phyloP scores from a whole-genome alignment of 1,140 invertebrate species.

The Littorina saxatilis region DNA sequence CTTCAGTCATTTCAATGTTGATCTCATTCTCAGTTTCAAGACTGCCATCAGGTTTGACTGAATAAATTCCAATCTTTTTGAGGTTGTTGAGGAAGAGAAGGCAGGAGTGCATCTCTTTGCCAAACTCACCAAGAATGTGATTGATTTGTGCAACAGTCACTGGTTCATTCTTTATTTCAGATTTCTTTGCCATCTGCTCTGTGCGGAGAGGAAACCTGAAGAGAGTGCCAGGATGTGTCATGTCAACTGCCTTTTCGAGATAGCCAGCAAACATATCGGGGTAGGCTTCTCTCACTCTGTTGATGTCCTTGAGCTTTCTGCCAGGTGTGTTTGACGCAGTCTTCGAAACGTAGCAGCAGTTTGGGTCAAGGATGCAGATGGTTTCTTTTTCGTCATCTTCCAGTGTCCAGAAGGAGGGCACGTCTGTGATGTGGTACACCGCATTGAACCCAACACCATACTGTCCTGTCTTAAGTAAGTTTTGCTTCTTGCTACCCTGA shows the following conservation, averaged over 20 bases:
- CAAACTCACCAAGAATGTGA: conserved; percentile 1
- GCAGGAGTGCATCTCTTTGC: conserved; percentile 5
- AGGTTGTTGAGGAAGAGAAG: conserved; percentile 35
- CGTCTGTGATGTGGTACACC: conserved; percentile 72
- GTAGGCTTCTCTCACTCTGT: conserved; percentile 45
- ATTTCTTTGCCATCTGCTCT: conserved; percentile 50
- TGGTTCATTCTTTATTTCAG: conserved; percentile 46
- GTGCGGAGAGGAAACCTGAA: conserved; percentile 64
- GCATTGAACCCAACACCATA: conserved; percentile 72
- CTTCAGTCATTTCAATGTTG: background rate
- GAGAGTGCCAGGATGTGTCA: conserved; percentile 51
- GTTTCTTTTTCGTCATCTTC: conserved; percentile 53
- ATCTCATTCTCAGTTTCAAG: conserved; percentile 12
- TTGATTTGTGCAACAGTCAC: conserved; percentile 30
- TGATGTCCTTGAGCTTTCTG: conserved; percentile 42
- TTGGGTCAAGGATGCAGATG: conserved; percentile 70
- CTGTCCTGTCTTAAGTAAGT: conserved; percentile 65
- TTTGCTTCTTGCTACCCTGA: conserved; percentile 60
- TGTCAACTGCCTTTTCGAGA: conserved; percentile 44
- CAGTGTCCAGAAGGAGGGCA: conserved; percentile 66
- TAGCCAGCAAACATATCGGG: conserved; percentile 63
- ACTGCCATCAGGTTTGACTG: conserved; percentile 15
- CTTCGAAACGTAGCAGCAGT: conserved; percentile 59
- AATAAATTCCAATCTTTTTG: conserved; percentile 19
- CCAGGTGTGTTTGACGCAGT: conserved; percentile 59